Evolutionary conservation across 1,140 invertebrate genomes (phyloP), one percentile per base, ranked within the genome.

Genomic region (Chionoecetes opilio): DNA sequence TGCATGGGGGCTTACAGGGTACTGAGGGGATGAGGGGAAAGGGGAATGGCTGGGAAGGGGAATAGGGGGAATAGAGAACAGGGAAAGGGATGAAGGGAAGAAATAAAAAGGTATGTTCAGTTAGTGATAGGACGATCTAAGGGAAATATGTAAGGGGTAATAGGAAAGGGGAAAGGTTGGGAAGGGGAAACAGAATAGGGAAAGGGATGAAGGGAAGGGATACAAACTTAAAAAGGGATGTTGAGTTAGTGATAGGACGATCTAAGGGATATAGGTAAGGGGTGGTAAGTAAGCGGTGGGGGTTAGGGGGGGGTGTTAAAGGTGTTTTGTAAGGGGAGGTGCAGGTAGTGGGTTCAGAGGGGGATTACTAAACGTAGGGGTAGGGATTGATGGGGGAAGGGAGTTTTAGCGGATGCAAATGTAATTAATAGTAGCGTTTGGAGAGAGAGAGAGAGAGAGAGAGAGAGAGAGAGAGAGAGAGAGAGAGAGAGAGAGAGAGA

Each of bases 331-430:
- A n/a, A n/a, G 63, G 1, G 63, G 8, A 26, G 63, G 63, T 26
- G 63, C 11, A 26, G 63, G 26, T 0, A n/a, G 21, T 2, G 0
- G 63, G n/a, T n/a, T n/a, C 63, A n/a, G 63, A 1, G 63, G 63
- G 63, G 63, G 63, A 75, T 75, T 75, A 75, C 63, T 75, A 26
- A 26, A n/a, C 63, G 63, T 26, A 75, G 63, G 63, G 63, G 63
- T n/a, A 75, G 6, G 63, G n/a, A 75, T 75, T 75, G 63, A 75
- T n/a, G 63, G 63, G 63, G 21, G 63, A 21, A 53, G 63, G 63
- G 63, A 75, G n/a, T n/a, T n/a, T 75, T 26, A 75, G 63, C 63
- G 63, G n/a, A 75, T 75, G 63, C 63, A 75, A 75, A 75, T 75
- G 63, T 75, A 75, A 75, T 75, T 75, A 75, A 75, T 75, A 75